Evolutionary conservation across 2,888 invertebrate species (phyloP), one percentile per base, ranked within the genome.

Genomic region (Plemyria rubiginata): DNA sequence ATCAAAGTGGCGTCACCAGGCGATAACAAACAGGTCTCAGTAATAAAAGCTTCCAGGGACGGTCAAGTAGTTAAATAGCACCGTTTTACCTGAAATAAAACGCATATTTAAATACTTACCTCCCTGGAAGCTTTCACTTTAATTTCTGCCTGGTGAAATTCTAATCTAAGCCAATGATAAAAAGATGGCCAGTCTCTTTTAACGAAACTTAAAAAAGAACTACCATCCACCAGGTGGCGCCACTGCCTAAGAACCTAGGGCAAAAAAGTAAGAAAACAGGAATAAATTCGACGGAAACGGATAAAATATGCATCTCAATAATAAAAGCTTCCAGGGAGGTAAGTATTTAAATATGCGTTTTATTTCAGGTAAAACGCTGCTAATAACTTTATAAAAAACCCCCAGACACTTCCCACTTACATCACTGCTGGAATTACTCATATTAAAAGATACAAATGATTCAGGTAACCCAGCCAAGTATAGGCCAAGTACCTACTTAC

Each of bases 11-110:
- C 38, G 38, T 38, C 38, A 38, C 38, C 38, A 38, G 38, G 38
- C 38, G 38, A 38, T 38, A 38, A 38, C 38, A 38, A 38, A 38
- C 38, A n/a, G n/a, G n/a, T n/a, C n/a, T n/a, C n/a, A n/a, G n/a
- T n/a, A n/a, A n/a, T n/a, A n/a, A n/a, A n/a, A n/a, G n/a, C n/a
- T n/a, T n/a, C n/a, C n/a, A n/a, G n/a, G n/a, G n/a, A n/a, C n/a
- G n/a, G n/a, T n/a, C 38, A 8, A 38, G 38, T 38, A 38, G 3
- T 38, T 38, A 11, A 38, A 38, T 38, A 12, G 9, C 38, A 38
- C 8, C 38, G 38, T 38, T 38, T 38, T 38, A 38, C 38, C 38
- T 38, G 38, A 38, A 38, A 38, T 38, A 38, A 38, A 38, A 38
- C 38, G 38, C 12, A 11, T 12, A 38, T 38, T 38, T 11, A 38